phyloP scores from a whole-genome alignment of 2,797 vertebrate species.

The Pipistrellus nathusii region DNA sequence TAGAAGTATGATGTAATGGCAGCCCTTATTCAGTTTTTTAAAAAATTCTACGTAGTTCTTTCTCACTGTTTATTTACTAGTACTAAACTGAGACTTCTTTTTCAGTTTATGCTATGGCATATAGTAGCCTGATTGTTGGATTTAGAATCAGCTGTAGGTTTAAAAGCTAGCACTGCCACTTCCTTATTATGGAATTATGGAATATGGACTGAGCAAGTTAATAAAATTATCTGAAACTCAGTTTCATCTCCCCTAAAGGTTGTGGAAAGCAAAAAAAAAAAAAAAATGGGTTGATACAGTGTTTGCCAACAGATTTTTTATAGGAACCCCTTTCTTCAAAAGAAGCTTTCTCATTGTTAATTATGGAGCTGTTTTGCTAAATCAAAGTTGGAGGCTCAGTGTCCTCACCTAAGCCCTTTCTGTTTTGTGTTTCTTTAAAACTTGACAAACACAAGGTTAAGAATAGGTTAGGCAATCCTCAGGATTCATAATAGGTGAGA shows the following conservation, averaged over 20 bases:
- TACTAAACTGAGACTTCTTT: conserved; percentile 15
- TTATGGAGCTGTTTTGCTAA: not conserved
- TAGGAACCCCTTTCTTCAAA: conserved; percentile 9
- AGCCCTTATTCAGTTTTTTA: conserved; percentile 27
- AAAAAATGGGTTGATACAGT: not conserved
- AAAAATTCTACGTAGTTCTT: not conserved
- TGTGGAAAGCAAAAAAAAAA: not conserved
- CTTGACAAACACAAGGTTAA: not conserved
- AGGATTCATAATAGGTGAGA: not conserved
- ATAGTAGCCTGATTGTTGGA: not conserved
- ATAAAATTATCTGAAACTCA: not conserved
- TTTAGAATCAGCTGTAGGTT: not conserved
- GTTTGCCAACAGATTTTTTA: conserved; percentile 18
- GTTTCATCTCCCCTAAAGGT: not conserved
- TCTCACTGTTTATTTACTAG: conserved; percentile 46
- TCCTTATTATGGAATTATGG: conserved; percentile 16
- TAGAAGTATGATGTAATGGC: not conserved
- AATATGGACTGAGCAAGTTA: not conserved
- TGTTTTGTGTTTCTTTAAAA: not conserved
- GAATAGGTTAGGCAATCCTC: not conserved
- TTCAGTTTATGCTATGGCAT: not conserved
- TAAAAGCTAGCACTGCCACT: conserved; percentile 7
- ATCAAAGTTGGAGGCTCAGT: not conserved
- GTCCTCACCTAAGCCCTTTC: not conserved
- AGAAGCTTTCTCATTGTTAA: not conserved